These are phyloP conservation scores for Pholis gunnellus DNA, from an alignment of 2,113 vertebrate species.

Conservation along the genomic window DNA sequence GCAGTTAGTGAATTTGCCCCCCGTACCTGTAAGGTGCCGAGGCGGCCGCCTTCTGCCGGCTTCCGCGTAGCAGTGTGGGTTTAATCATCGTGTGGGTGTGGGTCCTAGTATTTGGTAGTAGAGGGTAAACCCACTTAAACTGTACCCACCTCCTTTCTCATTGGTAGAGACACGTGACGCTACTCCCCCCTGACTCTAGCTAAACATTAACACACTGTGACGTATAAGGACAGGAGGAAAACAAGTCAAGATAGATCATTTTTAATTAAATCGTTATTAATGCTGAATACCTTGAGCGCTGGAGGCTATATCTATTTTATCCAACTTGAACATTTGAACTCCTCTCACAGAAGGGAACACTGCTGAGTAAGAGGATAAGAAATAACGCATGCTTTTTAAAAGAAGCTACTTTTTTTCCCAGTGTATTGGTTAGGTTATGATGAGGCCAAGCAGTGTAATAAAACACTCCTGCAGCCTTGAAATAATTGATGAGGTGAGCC, in stretches of 20 bases:
- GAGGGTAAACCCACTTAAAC: slow-evolving; percentile 37
- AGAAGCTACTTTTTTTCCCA: background rate
- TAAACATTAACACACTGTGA: slow-evolving; percentile 19
- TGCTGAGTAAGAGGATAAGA: background rate
- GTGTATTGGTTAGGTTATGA: background rate
- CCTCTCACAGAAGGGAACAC: slow-evolving; percentile 1
- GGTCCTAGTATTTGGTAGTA: slow-evolving; percentile 20
- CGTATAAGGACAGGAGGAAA: background rate
- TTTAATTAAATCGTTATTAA: background rate
- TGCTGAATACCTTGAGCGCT: background rate
- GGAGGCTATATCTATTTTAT: background rate
- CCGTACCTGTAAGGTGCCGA: background rate
- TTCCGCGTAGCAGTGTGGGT: background rate
- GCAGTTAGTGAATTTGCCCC: too few species aligned
- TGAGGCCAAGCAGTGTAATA: slow-evolving; percentile 3
- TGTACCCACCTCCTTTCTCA: slow-evolving; percentile 43
- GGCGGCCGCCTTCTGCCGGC: slow-evolving; percentile 34
- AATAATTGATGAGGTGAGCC: slow-evolving; percentile 76
- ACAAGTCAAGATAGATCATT: background rate
- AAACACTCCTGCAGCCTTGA: slow-evolving; percentile 52
- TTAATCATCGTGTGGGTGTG: slow-evolving; percentile 26
- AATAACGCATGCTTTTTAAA: slow-evolving; percentile 5
- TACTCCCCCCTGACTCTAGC: slow-evolving; percentile 7
- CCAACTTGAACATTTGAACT: background rate
- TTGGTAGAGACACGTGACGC: slow-evolving; percentile 19